Percentiles rank a stretch among this genome's conserved stretches.
Evolutionary conservation across 1,140 invertebrate species (phyloP).

Genomic region (Ips typographus): DNA sequence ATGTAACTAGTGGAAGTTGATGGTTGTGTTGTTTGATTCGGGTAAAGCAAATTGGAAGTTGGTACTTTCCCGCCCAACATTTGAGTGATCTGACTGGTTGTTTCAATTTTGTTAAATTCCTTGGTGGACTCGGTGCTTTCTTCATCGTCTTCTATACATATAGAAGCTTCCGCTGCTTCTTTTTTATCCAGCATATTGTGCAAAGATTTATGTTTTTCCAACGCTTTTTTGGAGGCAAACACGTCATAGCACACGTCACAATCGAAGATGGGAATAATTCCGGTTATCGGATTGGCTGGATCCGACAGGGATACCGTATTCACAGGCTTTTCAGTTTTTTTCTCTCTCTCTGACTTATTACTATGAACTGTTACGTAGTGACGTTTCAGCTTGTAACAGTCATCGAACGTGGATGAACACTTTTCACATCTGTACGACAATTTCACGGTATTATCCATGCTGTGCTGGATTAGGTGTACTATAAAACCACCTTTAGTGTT

Average conservation of each 20-base stretch:
- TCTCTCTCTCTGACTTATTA: background rate
- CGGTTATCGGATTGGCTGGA: constrained; percentile 10
- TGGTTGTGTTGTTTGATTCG: background rate
- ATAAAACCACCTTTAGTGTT: constrained; percentile 35
- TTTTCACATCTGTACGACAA: constrained; percentile 20
- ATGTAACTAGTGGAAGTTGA: background rate
- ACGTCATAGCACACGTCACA: constrained; percentile 37
- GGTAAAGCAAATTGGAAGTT: background rate
- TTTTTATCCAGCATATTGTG: constrained; percentile 13
- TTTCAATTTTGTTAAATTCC: constrained; percentile 4
- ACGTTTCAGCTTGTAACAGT: constrained; percentile 29
- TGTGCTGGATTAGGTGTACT: constrained; percentile 35
- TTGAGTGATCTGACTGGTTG: constrained; percentile 9
- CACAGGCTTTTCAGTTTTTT: background rate
- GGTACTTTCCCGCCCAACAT: constrained; percentile 4
- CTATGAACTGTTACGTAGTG: constrained; percentile 25
- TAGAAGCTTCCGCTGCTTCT: background rate
- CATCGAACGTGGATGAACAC: constrained; percentile 23
- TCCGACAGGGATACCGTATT: background rate
- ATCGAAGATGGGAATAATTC: constrained; percentile 22
- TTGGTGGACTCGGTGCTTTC: background rate
- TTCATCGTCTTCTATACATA: constrained; percentile 25
- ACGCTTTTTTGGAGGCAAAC: constrained; percentile 28
- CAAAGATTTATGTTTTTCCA: constrained; percentile 26
- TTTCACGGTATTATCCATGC: constrained; percentile 6